Evolutionary conservation across 2,113 vertebrate genomes (phyloP), one percentile per base, ranked within the genome.

Genomic region (Chlamydotis undulata): DNA sequence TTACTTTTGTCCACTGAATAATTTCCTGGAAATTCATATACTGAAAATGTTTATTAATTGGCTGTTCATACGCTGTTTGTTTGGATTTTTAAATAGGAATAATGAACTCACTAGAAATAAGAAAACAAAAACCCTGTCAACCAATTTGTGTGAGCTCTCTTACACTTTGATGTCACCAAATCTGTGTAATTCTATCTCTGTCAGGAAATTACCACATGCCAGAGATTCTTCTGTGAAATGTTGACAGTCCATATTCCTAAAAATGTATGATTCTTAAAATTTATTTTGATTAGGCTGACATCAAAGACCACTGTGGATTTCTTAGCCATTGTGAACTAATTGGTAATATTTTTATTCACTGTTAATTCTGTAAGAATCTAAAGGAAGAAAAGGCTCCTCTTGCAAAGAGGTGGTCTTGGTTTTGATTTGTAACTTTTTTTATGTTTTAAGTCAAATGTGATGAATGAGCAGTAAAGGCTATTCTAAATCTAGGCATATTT

Each of bases 151-250:
- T 76, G 37, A 88, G 43, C 25, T 89, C 16, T 75, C 77, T 82
- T 83, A 39, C 35, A 61, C 56, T 67, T 76, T 95, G 87, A 47
- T 95, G 61, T 88, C 90, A 74, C 86, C 18, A 67, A 90, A 94
- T 92, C 55, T 78, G 22, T 94, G 94, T 91, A 96, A 92, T 94
- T 94, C 84, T 96, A 75, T 57, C 75, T 96, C 64, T 90, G 57
- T 56, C 57, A 86, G 92, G 81, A 96, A 97, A 97, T 96, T 64
- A 86, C 56, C 52, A 74, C 81, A 94, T 97, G 89, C 76, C 87
- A 96, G 19, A 89, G 49, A 93, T 97, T 97, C 92, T 57, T 90
- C 1, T 17, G 79, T 89, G 88, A 83, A 91, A 91, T 69, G n/a
- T 50, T 93, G 53, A 61, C 53, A 76, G 93, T 89, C 33, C 25